These are phyloP conservation scores for Isichthys henryi DNA, from an alignment of 2,113 vertebrate species.

Conservation along the genomic window DNA sequence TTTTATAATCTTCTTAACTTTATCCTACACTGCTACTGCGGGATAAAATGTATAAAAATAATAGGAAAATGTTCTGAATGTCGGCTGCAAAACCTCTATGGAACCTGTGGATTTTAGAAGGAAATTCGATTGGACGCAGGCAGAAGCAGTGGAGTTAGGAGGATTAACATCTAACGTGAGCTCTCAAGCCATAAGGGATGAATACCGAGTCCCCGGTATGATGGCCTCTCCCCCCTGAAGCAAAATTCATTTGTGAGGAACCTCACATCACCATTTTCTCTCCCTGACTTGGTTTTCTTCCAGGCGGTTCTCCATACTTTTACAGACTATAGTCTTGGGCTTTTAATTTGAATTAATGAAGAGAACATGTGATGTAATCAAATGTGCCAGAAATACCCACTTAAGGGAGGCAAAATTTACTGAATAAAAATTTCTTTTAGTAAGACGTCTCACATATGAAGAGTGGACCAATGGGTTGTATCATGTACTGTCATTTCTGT, in stretches of 20 bases:
- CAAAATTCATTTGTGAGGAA: background rate
- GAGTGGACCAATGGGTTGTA: background rate
- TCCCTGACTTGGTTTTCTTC: background rate
- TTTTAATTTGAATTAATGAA: background rate
- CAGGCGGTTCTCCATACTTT: background rate
- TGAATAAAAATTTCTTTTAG: background rate
- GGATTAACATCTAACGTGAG: background rate
- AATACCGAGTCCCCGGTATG: background rate
- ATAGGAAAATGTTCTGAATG: background rate
- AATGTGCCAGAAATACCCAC: background rate
- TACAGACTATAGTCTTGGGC: background rate
- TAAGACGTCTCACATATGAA: background rate
- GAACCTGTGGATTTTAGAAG: background rate
- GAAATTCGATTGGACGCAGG: background rate
- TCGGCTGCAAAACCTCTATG: background rate
- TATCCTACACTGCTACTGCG: background rate
- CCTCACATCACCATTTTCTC: background rate
- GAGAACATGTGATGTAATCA: background rate
- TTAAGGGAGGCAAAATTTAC: background rate
- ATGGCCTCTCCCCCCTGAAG: background rate
- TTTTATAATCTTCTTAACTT: background rate
- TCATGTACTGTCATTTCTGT: background rate
- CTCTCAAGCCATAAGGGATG: background rate
- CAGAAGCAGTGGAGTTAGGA: background rate
- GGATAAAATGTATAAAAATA: background rate